Evolutionary conservation across 2,888 invertebrate genomes (phyloP), one percentile per base, ranked within the genome.

Genomic region (Pheosia tremula): DNA sequence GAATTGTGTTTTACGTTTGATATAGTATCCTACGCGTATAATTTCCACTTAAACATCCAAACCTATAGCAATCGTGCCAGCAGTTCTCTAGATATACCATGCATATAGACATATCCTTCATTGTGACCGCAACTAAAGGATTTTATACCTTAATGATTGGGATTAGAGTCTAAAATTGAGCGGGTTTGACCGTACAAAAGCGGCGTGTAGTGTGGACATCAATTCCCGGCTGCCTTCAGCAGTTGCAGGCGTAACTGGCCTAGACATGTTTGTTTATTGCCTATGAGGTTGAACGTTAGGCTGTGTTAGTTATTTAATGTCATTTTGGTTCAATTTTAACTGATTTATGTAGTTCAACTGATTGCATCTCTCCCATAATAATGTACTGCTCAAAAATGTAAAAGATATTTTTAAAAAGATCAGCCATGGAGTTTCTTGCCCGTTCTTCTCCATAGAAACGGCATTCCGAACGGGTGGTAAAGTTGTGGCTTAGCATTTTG

Each of bases 201-300:
- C 65, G 64, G 58, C 56, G 38, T 57, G 58, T 54, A 55, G 59
- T 54, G 5, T 11, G 43, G 53, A 63, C 64, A 71, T 74, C 75
- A 76, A 77, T 76, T 77, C 73, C 59, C 61, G 56, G 59, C 67
- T 77, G 75, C 73, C 77, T 68, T 50, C 62, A 68, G 69, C 77
- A 75, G 61, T 67, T 60, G 66, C 11, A 43, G n/a, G n/a, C n/a
- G 6, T 52, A 66, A 72, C 62, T 74, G 77, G 66, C 57, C 38
- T 47, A 64, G 76, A 73, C 73, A 61, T 73, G 66, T 71, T 77
- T 75, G 75, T 76, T 76, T 76, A 76, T 77, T 61, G 66, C 64
- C 56, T 24, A 45, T 36, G 36, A 45, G 56, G 24, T 45, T 45
- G 11, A 9, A 36, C n/a, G 41, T 24, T n/a, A 10, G 10, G 8